Base-by-base conservation (phyloP, 2,113 vertebrate genomes). In the Plectropomus leopardus region DNA sequence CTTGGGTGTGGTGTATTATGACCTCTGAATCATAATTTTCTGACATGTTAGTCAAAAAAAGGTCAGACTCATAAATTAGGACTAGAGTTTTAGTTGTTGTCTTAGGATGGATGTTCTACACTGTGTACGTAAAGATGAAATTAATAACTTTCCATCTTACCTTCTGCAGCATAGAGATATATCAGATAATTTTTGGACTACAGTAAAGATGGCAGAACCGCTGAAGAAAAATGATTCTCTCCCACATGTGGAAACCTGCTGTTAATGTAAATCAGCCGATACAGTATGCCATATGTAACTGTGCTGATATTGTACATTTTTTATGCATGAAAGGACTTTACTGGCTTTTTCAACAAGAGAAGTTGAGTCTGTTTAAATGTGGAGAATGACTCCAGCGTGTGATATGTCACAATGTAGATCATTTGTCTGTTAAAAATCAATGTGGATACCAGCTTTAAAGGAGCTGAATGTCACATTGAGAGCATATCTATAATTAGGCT, bases 221-320 rank as follows among this genome's bases (percentile, higher is more conserved):
- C 23, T 28, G 32, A n/a, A 13, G 7, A 60, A 51, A 42, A 63
- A 11, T 47, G n/a, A 64, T 63, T 54, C 11, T 7, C 14, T 68
- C 23, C 47, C 47, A 61, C 64, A 63, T 69, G 64, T 69, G 64
- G 71, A 28, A 75, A 75, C n/a, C 64, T 54, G 64, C 79, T 61
- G 71, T 48, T 50, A 1, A 47, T 26, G 24, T 28, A 36, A 59
- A 59, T 79, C 40, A 57, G 75, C 28, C 7, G 11, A 26, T 4
- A 1, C 28, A 50, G 4, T 1, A 8, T 13, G n/a, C 28, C n/a
- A 36, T 36, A 24, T 36, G 24, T 32, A 28, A 16, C 32, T 28
- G 2, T 34, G 65, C 45, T 42, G 51, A 16, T 34, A 15, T 17
- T 32, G 5, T 7, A 48, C 15, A 34, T 40, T 65, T 24, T 55